phyloP scores from a whole-genome alignment of 2,888 invertebrate species.

The Chalcis sispes region DNA sequence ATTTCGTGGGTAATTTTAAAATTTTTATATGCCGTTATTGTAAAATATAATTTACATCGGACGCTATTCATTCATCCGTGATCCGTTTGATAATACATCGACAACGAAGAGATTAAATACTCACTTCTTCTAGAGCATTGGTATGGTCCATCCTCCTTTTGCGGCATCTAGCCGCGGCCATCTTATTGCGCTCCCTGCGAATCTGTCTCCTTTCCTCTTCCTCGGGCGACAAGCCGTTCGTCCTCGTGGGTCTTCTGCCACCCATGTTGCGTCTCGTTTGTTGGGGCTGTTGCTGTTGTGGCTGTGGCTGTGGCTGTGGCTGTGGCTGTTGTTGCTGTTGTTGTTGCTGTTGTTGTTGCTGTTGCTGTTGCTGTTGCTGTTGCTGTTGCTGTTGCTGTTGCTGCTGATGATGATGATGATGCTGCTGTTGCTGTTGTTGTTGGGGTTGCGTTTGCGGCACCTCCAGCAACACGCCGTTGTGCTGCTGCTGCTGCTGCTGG shows the following conservation, averaged over 20 bases:
- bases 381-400: slow-evolving; percentile 52
- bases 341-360: slow-evolving; percentile 59
- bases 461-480: slow-evolving; percentile 61
- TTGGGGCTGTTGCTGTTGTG: slow-evolving; percentile 77
- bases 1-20: too few species aligned
- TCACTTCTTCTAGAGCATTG: slow-evolving; percentile 88
- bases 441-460: slow-evolving; percentile 76
- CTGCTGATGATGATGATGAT: slow-evolving; percentile 55
- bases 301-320: slow-evolving; percentile 55
- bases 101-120: slow-evolving; percentile 65
- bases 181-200: slow-evolving; percentile 95
- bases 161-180: slow-evolving; percentile 97
- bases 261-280: slow-evolving; percentile 86
- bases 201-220: slow-evolving; percentile 93
- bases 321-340: slow-evolving; percentile 78
- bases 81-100: too few species aligned
- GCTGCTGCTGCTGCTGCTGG: slow-evolving; percentile 60
- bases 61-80: too few species aligned
- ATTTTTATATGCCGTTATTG: too few species aligned
- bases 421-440: slow-evolving; percentile 53
- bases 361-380: slow-evolving; percentile 70
- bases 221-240: slow-evolving; percentile 89
- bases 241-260: slow-evolving; percentile 87
- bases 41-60: too few species aligned
- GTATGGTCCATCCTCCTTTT: slow-evolving; percentile 98